Conservation (phyloP, 2,113 vertebrate species). For the Atractosteus spatula region DNA sequence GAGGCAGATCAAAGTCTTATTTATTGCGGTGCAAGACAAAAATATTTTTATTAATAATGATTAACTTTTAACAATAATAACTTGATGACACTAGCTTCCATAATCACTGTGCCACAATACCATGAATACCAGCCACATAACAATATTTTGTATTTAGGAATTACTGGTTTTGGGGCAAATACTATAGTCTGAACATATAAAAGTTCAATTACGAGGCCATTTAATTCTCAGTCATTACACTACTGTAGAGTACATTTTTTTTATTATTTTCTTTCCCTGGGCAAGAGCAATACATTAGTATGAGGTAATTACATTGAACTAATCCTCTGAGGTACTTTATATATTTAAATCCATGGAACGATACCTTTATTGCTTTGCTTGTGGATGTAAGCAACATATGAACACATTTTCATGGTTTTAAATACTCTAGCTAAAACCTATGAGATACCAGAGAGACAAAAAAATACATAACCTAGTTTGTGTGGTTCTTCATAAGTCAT, state of each 20-base stretch:
- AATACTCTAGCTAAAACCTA: not conserved
- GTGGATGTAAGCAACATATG: constrained; percentile 9
- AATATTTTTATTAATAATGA: no score
- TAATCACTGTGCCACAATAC: no score
- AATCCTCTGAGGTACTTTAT: constrained; percentile 9
- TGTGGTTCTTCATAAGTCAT: not conserved
- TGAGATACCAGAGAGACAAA: not conserved
- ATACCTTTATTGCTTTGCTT: not conserved
- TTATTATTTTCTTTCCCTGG: not conserved
- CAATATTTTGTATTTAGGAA: no score
- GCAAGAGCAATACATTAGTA: constrained; percentile 7
- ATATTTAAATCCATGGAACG: constrained; percentile 6
- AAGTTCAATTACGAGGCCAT: not conserved
- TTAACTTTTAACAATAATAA: no score
- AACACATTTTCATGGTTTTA: not conserved
- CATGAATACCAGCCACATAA: no score
- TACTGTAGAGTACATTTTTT: not conserved
- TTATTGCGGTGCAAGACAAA: no score
- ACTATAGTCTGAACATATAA: no score
- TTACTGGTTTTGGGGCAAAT: no score
- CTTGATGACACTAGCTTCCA: no score
- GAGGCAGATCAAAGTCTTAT: no score
- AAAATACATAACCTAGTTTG: not conserved
- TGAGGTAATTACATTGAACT: not conserved
- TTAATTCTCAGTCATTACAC: constrained; percentile 1